Percentiles rank a stretch among this genome's conserved stretches.
Conservation (phyloP, 2,888 invertebrate genomes). For the Gymnosoma rotundatum region DNA sequence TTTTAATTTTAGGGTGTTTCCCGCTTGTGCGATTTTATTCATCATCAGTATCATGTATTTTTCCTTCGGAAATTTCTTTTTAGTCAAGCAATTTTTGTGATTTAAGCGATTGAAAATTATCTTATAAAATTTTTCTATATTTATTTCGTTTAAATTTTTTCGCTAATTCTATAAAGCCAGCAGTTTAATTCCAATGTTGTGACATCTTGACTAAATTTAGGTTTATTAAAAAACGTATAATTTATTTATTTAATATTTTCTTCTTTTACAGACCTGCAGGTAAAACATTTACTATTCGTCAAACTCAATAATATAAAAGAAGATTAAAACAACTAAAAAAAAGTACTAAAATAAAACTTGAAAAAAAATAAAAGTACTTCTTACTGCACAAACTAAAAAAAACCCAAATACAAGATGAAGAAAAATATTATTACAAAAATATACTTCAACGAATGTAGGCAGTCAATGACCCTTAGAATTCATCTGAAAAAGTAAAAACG, state of each 20-base stretch:
- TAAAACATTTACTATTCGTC: slow-evolving; percentile 61
- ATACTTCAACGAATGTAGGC: slow-evolving; percentile 65
- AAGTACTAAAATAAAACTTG: slow-evolving; percentile 24
- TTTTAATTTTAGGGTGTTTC: no score
- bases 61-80: no score
- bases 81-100: no score
- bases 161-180: no score
- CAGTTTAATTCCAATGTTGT: neutral
- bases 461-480: slow-evolving; percentile 63
- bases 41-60: no score
- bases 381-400: slow-evolving; percentile 15
- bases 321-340: slow-evolving; percentile 43
- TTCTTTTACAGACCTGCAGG: slow-evolving; percentile 45
- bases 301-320: slow-evolving; percentile 51
- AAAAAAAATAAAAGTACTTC: slow-evolving; percentile 49
- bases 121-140: no score
- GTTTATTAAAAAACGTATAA: neutral
- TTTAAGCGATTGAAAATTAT: no score
- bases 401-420: slow-evolving; percentile 14
- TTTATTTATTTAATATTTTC: slow-evolving; percentile 2
- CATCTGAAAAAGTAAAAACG: slow-evolving; percentile 3
- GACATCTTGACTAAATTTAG: no score
- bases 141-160: no score
- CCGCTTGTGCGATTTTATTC: no score
- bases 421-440: slow-evolving; percentile 62